Evolutionary conservation across 2,797 vertebrate genomes (phyloP).

Genomic region (Lepus townsendii): DNA sequence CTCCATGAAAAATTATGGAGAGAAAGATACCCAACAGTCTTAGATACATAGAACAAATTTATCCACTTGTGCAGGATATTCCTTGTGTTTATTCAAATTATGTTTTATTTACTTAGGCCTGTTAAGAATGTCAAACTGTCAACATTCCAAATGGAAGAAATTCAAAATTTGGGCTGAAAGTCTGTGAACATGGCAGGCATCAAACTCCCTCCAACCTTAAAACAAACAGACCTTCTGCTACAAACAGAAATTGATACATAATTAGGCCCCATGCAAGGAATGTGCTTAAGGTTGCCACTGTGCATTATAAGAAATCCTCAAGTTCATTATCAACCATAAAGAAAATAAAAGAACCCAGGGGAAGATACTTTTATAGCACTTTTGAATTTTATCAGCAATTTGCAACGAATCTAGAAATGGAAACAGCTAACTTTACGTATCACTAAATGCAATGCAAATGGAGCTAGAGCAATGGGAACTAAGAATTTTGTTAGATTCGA

Average conservation of each 20-base stretch:
- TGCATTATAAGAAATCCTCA: conserved; percentile 54
- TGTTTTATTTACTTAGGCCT: conserved; percentile 67
- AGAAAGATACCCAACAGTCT: background rate
- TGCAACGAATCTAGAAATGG: conserved; percentile 54
- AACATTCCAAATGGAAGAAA: conserved; percentile 53
- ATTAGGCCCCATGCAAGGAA: conserved; percentile 70
- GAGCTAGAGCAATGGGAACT: conserved; percentile 10
- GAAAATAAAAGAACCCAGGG: background rate
- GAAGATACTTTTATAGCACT: background rate
- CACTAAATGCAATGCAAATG: background rate
- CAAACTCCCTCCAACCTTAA: conserved; percentile 46
- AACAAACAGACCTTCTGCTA: conserved; percentile 5
- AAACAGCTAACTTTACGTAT: background rate
- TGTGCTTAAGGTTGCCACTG: conserved; percentile 35
- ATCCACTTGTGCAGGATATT: background rate
- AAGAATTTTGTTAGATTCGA: background rate
- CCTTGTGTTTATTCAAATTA: conserved; percentile 43
- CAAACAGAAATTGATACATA: conserved; percentile 62
- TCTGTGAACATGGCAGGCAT: conserved; percentile 36
- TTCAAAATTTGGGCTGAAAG: conserved; percentile 25
- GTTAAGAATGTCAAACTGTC: conserved; percentile 72
- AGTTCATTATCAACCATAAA: conserved; percentile 54
- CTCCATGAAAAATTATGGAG: conserved; percentile 29
- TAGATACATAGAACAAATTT: background rate
- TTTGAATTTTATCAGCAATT: conserved; percentile 64